Evolutionary conservation across 2,113 vertebrate species (phyloP), one percentile per base, ranked within the genome.

Genomic region (Solenodon paradoxus): DNA sequence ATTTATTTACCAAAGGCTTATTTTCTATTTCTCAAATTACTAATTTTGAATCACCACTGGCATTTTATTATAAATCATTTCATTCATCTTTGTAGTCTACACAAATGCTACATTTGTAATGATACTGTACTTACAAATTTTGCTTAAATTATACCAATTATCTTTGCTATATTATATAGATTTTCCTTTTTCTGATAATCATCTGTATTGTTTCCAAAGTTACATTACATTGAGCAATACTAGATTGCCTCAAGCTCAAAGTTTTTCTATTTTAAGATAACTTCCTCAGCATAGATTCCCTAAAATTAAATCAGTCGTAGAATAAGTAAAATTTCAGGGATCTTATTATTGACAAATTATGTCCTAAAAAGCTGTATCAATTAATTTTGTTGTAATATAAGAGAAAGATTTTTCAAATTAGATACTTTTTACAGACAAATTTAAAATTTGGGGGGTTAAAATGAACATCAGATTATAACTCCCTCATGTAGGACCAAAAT

Each of bases 51-150:
- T 42, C 1, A 0, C 9, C 30, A 68, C 2, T 74, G 42, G 47
- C 30, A 66, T 63, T 71, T 85, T 40, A n/a, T 7, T 26, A 45
- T 20, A 15, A 77, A 28, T 30, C 24, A 10, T 82, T 82, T 22
- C 51, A 86, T 74, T 96, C 45, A 80, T 55, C n/a, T 83, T 80
- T 68, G 35, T 28, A 77, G 35, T 47, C 47, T 59, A n/a, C 26
- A n/a, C 40, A 92, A 64, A 68, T 69, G 28, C 71, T 78, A 45
- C n/a, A 88, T n/a, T 83, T 87, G 38, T 63, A 86, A 84, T 90
- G 7, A 68, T 75, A 49, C 16, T 53, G 7, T n/a, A n/a, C 22
- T 81, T 63, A 79, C 84, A 0, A 42, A 22, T 9, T 75, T 88
- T 51, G 75, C 35, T 86, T 74, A 55, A 85, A 45, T 91, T 69